Percentiles rank a stretch among this genome's conserved stretches.
These are phyloP conservation scores for Penaeus japonicus DNA, from an alignment of 1,140 invertebrate species.

Conservation along the genomic window DNA sequence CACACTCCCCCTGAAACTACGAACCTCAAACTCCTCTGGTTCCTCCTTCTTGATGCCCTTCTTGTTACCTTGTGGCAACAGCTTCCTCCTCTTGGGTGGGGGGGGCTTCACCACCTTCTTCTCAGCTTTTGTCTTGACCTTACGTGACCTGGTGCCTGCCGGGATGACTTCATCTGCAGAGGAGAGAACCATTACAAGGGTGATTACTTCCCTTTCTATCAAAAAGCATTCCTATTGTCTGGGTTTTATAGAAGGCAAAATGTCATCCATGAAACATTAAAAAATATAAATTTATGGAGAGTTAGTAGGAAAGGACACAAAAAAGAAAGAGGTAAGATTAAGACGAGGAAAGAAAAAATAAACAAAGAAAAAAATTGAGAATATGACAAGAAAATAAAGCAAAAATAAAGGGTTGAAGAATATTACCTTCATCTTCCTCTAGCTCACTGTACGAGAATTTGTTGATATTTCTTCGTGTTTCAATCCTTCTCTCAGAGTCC, in stretches of 20 bases:
- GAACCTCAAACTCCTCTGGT: slow-evolving; percentile 28
- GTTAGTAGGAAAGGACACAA: too few relatives aligned
- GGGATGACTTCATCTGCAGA: slow-evolving; percentile 47
- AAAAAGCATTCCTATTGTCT: too few relatives aligned
- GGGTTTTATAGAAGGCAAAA: too few relatives aligned
- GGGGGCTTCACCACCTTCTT: slow-evolving; percentile 4
- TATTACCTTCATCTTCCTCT: slow-evolving; percentile 49
- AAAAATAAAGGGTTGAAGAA: neutral
- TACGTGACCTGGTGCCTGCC: slow-evolving; percentile 38
- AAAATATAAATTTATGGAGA: too few relatives aligned
- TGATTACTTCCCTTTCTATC: too few relatives aligned
- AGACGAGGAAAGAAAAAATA: neutral
- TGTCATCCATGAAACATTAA: too few relatives aligned
- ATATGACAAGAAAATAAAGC: neutral
- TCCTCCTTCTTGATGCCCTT: neutral
- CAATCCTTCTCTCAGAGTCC: slow-evolving; percentile 14
- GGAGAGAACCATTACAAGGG: neutral
- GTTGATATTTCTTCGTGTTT: slow-evolving; percentile 23
- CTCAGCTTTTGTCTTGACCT: slow-evolving; percentile 19
- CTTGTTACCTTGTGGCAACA: neutral
- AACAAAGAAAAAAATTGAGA: neutral
- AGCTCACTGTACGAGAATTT: slow-evolving; percentile 47
- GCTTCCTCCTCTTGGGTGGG: slow-evolving; percentile 15
- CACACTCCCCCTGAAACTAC: neutral
- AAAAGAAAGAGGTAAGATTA: too few relatives aligned